Evolutionary conservation across 2,113 vertebrate genomes (phyloP).

Genomic region (Myrmophylax atrothorax): DNA sequence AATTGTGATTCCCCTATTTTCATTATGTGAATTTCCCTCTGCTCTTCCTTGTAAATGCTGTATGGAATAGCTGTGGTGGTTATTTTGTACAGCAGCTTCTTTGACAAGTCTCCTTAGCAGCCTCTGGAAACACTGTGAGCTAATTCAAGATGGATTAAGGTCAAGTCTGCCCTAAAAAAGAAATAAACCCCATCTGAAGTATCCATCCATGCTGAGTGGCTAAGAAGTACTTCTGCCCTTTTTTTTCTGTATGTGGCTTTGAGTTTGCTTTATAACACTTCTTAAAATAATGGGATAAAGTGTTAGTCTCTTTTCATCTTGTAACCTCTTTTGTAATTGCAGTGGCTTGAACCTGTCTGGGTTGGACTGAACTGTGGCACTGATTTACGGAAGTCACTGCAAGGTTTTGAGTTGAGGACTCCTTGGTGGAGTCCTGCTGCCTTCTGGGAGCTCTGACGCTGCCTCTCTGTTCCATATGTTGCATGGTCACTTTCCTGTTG

Average conservation of each 20-base stretch:
- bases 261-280: neutral
- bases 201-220: neutral
- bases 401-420: neutral
- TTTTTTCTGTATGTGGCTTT: neutral
- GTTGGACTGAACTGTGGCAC: neutral
- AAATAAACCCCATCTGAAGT: neutral
- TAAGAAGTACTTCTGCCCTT: neutral
- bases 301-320: neutral
- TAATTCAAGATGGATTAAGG: constrained; percentile 19
- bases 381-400: neutral
- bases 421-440: neutral
- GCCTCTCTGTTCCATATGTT: fast-evolving
- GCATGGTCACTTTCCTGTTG: fast-evolving
- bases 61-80: neutral
- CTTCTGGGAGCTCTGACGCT: neutral
- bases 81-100: neutral
- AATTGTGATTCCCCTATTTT: neutral
- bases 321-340: neutral
- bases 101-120: neutral
- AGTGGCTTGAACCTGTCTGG: neutral
- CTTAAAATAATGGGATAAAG: neutral
- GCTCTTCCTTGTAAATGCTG: neutral
- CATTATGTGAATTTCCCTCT: neutral
- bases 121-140: neutral
- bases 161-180: constrained; percentile 10